These are phyloP conservation scores for Bombus breviceps DNA, from an alignment of 1,140 invertebrate genomes.

Conservation along the genomic window DNA sequence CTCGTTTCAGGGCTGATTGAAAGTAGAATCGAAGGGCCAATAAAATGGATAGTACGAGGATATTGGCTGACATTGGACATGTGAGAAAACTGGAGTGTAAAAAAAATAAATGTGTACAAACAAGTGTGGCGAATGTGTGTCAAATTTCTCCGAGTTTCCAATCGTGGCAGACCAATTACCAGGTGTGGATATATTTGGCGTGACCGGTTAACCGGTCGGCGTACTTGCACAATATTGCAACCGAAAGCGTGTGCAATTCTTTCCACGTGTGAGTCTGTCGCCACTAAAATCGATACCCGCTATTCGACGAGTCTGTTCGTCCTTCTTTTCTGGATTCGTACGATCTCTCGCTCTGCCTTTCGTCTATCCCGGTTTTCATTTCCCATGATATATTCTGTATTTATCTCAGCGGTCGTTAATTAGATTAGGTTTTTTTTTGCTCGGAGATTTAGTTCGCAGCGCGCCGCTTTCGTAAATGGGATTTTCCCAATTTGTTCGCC, in stretches of 20 bases:
- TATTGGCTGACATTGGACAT: background rate
- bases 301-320: background rate
- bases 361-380: background rate
- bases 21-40: background rate
- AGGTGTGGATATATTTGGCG: slow-evolving; percentile 28
- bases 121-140: background rate
- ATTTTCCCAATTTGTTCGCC: too few relatives aligned
- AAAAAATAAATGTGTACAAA: slow-evolving; percentile 1
- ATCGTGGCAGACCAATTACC: slow-evolving; percentile 21
- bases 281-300: slow-evolving; percentile 20
- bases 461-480: too few relatives aligned
- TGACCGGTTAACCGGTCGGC: slow-evolving; percentile 25
- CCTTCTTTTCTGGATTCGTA: too few relatives aligned
- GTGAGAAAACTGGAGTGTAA: background rate
- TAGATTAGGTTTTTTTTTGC: too few relatives aligned
- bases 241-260: slow-evolving; percentile 7
- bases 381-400: too few relatives aligned
- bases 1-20: too few relatives aligned
- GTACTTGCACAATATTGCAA: slow-evolving; percentile 28
- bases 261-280: background rate
- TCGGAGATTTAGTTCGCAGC: too few relatives aligned
- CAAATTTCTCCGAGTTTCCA: slow-evolving; percentile 34
- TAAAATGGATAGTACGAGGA: background rate
- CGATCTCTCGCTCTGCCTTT: background rate
- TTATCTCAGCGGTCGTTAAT: too few relatives aligned